These are phyloP conservation scores for Ormia ochracea DNA, from an alignment of 2,888 invertebrate genomes.

Conservation along the genomic window DNA sequence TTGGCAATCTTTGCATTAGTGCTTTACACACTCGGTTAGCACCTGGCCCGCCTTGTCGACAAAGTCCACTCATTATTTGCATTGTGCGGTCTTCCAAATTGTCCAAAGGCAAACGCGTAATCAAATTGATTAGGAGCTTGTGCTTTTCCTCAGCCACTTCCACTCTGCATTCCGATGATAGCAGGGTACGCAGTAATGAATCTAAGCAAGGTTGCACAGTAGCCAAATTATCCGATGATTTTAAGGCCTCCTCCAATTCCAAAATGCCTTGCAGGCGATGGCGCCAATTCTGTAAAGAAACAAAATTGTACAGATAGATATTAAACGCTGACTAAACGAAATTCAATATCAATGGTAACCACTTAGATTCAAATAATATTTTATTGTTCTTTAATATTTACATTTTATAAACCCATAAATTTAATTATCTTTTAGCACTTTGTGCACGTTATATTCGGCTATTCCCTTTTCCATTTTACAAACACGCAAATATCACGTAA, in stretches of 20 bases:
- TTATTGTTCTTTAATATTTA: constrained; percentile 47
- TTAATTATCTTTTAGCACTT: constrained; percentile 37
- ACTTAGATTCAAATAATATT: constrained; percentile 24
- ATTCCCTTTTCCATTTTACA: neutral
- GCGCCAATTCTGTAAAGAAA: constrained; percentile 73
- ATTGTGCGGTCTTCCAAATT: constrained; percentile 75
- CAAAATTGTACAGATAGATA: too few relatives aligned
- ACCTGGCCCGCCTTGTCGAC: constrained; percentile 76
- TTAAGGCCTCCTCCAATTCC: constrained; percentile 76
- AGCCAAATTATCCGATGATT: constrained; percentile 78
- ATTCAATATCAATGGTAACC: constrained; percentile 17
- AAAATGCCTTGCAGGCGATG: constrained; percentile 73
- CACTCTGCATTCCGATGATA: constrained; percentile 81
- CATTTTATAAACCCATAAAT: constrained; percentile 39
- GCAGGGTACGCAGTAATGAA: constrained; percentile 80
- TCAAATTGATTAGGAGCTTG: constrained; percentile 74
- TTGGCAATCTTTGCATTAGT: constrained; percentile 77
- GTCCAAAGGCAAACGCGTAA: constrained; percentile 75
- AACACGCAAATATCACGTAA: constrained; percentile 54
- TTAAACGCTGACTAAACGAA: neutral
- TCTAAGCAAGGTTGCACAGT: constrained; percentile 81
- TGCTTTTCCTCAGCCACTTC: constrained; percentile 76
- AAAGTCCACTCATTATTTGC: constrained; percentile 76
- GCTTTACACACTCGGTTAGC: constrained; percentile 77
- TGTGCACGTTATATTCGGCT: neutral